Evolutionary conservation across 35 echinoderm and acorn worm species (phyloP), one percentile per base, ranked within the genome.

Genomic region (Acanthaster planci): DNA sequence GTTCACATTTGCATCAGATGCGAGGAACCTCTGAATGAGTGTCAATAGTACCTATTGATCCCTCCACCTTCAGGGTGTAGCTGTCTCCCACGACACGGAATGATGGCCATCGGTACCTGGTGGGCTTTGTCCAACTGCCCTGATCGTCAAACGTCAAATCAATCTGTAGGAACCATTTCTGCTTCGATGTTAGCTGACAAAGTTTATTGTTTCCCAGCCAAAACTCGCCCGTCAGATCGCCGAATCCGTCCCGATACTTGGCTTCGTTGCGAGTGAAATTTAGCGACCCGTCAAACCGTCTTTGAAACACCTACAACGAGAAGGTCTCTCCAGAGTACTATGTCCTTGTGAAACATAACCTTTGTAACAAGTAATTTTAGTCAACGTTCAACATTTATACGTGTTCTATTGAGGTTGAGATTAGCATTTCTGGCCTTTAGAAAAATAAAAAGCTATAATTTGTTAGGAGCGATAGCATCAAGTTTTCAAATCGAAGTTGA

Each of bases 121-220:
- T 29, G 31, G 17, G 10, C 8, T 22, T n/a, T 1, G 6, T 17
- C 31, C 60, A 47, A 47, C 4, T 47, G 42, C 12, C 42, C 4
- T 47, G 4, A 47, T 6, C 60, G 10, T 22, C 22, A 26, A 29
- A 0, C 31, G 10, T 32, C n/a, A 89, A 52, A 2, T 89, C 87
- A 44, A 89, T 67, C 39, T 53, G 17, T 5, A 89, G 87, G 29
- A 68, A 38, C 53, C 54, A 89, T 31, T 0, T 10, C 14, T 38
- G 16, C 29, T 67, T 32, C 17, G 26, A n/a, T 0, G 79, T 60
- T 27, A 89, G 59, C 9, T 84, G 59, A 55, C 50, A 54, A 5
- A 84, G 59, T 23, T 84, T 84, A 21, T 90, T 37, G 51, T 90
- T 90, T 51, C 87, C 87, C 8, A 89, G 57, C 87, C 87, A 89